These are phyloP conservation scores for Orientallactaga sibirica DNA, from an alignment of 2,797 vertebrate genomes.

Conservation along the genomic window DNA sequence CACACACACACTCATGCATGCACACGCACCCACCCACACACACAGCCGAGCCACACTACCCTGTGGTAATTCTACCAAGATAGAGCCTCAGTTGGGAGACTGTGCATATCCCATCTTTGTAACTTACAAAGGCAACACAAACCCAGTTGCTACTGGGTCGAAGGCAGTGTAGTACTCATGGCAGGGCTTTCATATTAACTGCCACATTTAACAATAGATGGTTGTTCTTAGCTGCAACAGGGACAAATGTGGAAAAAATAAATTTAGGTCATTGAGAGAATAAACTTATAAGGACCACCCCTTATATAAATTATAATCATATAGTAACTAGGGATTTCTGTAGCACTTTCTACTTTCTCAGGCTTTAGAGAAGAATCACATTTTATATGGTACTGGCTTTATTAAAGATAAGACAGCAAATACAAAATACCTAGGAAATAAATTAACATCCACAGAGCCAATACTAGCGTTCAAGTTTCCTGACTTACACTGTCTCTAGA, in stretches of 20 bases:
- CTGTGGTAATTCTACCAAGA: neutral
- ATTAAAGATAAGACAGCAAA: neutral
- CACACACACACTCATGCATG: neutral
- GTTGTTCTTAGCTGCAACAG: neutral
- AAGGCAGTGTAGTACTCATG: neutral
- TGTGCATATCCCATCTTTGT: neutral
- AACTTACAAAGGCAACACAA: neutral
- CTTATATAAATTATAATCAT: neutral
- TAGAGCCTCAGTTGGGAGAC: neutral
- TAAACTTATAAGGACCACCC: neutral
- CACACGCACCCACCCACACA: neutral
- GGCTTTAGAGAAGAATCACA: neutral
- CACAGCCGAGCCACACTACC: neutral
- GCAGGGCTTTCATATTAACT: neutral
- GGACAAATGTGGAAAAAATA: constrained; percentile 5
- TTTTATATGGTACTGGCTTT: neutral
- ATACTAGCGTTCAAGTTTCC: neutral
- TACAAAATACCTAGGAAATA: neutral
- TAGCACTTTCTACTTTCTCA: neutral
- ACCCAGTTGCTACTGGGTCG: neutral
- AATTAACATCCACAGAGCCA: neutral
- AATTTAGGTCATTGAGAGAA: constrained; percentile 11
- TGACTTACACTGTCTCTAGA: neutral
- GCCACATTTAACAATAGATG: neutral
- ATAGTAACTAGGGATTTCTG: neutral